Percentiles rank a stretch among this genome's conserved stretches.
Evolutionary conservation across 1,140 invertebrate species (phyloP).

Genomic region (Drosophila athabasca): DNA sequence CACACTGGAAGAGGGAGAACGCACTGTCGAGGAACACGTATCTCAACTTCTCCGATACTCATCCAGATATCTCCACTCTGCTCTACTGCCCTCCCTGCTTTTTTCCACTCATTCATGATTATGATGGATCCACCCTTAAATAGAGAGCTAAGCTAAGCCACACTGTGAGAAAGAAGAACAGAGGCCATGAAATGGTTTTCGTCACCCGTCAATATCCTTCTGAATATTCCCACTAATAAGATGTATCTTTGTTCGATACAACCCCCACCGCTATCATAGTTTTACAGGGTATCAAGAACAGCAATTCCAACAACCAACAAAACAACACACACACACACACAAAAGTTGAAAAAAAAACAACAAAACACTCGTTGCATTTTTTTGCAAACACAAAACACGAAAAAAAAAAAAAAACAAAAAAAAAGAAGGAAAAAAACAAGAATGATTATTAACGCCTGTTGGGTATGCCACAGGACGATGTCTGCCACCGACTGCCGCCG

Average conservation of each 20-base stretch:
- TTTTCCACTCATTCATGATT: too few relatives aligned
- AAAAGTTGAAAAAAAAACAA: conserved; percentile 26
- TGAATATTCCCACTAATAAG: background rate
- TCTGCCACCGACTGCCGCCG: conserved; percentile 32
- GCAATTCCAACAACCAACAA: conserved; percentile 47
- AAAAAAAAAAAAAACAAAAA: conserved; percentile 37
- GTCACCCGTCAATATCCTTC: too few relatives aligned
- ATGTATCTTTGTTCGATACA: background rate
- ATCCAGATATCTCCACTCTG: too few relatives aligned
- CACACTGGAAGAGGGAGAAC: too few relatives aligned
- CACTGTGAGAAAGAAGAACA: too few relatives aligned
- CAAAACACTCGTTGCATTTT: conserved; percentile 55
- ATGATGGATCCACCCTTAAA: too few relatives aligned
- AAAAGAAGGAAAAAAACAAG: conserved; percentile 44
- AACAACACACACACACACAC: conserved; percentile 30
- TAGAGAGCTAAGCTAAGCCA: too few relatives aligned
- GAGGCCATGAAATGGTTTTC: too few relatives aligned
- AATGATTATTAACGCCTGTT: conserved; percentile 80
- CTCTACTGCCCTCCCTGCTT: too few relatives aligned
- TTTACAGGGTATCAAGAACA: conserved; percentile 48
- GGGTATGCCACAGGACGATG: conserved; percentile 78
- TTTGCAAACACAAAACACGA: background rate
- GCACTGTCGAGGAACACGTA: too few relatives aligned
- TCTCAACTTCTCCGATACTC: too few relatives aligned
- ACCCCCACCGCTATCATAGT: conserved; percentile 17